phyloP scores from a whole-genome alignment of 2,113 vertebrate genomes.

The Cairina moschata region DNA sequence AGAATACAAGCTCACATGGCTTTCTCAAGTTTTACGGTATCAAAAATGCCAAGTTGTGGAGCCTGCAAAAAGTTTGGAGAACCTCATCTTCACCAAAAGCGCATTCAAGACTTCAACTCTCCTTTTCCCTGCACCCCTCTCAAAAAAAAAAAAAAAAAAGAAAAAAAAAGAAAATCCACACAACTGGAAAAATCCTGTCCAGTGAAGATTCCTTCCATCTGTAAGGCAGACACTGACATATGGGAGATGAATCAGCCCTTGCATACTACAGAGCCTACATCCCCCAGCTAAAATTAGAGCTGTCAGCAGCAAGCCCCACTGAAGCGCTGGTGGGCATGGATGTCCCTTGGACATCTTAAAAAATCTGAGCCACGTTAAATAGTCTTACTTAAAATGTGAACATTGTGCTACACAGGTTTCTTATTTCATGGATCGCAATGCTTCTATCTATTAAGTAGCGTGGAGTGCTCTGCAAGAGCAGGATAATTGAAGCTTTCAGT shows the following conservation, averaged over 20 bases:
- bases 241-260: neutral
- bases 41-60: neutral
- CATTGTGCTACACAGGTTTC: neutral
- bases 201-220: neutral
- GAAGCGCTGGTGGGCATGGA: neutral
- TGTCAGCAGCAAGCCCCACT: neutral
- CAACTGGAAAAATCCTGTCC: neutral
- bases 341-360: neutral
- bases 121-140: neutral
- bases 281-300: neutral
- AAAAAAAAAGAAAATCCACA: neutral
- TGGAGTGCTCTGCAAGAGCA: neutral
- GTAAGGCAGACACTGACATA: neutral
- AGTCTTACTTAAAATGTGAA: neutral
- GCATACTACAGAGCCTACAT: neutral
- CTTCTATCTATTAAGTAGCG: neutral
- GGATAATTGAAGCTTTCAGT: neutral
- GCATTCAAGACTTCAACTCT: neutral
- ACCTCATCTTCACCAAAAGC: neutral
- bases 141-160: neutral
- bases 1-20: neutral
- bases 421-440: neutral
- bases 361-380: neutral
- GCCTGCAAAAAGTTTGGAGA: neutral
- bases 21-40: neutral